Evolutionary conservation across 1,140 invertebrate genomes (phyloP).

Genomic region (Brachionus sp.): DNA sequence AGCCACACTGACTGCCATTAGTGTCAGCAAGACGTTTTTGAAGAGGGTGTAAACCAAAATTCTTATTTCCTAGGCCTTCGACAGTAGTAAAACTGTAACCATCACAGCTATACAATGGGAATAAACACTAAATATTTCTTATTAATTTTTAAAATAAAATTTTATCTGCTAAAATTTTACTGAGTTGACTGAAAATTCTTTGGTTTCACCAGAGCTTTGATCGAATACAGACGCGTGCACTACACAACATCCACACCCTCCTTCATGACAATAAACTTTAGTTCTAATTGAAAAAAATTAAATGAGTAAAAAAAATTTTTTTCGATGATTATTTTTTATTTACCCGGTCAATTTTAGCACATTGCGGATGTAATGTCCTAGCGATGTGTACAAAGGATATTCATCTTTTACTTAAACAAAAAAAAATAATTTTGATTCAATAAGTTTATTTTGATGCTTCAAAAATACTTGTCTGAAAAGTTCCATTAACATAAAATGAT

Average conservation of each 20-base stretch:
- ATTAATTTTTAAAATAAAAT: neutral
- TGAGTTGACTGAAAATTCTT: slow-evolving; percentile 70
- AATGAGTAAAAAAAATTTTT: too few species aligned
- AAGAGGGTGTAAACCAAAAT: slow-evolving; percentile 40
- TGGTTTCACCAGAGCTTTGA: slow-evolving; percentile 62
- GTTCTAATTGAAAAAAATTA: slow-evolving; percentile 60
- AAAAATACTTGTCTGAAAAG: neutral
- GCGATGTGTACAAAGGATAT: neutral
- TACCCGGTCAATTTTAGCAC: slow-evolving; percentile 41
- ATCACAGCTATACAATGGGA: slow-evolving; percentile 67
- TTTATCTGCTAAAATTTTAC: slow-evolving; percentile 60
- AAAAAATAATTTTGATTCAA: neutral
- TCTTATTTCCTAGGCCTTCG: slow-evolving; percentile 61
- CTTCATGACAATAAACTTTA: slow-evolving; percentile 72
- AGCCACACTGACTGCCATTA: slow-evolving; percentile 59
- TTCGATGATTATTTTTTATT: neutral
- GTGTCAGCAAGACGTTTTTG: slow-evolving; percentile 56
- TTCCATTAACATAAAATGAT: slow-evolving; percentile 25
- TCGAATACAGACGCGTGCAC: slow-evolving; percentile 58
- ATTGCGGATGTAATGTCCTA: slow-evolving; percentile 4
- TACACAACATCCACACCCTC: slow-evolving; percentile 75
- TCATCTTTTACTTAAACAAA: neutral
- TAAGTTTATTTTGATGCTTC: neutral
- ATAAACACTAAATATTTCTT: slow-evolving; percentile 64
- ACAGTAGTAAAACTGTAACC: slow-evolving; percentile 74